Evolutionary conservation across 2,888 invertebrate genomes (phyloP).

Genomic region (Napeogenes inachia): DNA sequence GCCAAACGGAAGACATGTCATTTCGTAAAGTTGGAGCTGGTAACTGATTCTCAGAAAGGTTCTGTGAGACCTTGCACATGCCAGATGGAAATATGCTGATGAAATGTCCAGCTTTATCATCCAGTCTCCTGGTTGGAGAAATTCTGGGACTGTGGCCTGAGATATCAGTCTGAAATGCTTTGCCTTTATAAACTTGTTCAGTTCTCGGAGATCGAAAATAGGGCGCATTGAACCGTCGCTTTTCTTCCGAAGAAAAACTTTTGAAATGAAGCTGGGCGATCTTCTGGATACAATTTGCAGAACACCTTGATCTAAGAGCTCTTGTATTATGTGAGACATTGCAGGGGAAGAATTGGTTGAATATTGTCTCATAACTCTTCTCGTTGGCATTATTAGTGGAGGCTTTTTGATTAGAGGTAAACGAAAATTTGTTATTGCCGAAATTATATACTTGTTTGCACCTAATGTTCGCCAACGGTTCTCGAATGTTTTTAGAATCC

Average conservation of each 20-base stretch:
- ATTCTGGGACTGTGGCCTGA: no score
- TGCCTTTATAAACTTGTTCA: no score
- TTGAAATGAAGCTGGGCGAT: slow-evolving; percentile 23
- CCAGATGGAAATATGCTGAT: no score
- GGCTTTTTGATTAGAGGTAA: slow-evolving; percentile 16
- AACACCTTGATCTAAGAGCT: slow-evolving; percentile 17
- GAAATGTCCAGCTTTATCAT: no score
- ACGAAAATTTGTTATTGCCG: slow-evolving; percentile 13
- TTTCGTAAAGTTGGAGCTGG: no score
- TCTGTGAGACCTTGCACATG: no score
- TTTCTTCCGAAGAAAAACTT: slow-evolving; percentile 32
- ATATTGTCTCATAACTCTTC: slow-evolving; percentile 9
- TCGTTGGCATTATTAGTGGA: slow-evolving; percentile 8
- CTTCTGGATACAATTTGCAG: slow-evolving; percentile 11
- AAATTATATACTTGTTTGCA: slow-evolving; percentile 21
- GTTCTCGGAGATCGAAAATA: slow-evolving; percentile 33
- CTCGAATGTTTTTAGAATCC: slow-evolving; percentile 1
- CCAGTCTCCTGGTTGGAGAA: no score
- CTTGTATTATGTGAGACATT: slow-evolving; percentile 3
- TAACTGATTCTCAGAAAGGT: no score
- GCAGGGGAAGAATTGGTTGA: slow-evolving; percentile 12
- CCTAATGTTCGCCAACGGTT: slow-evolving; percentile 19
- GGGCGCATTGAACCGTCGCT: slow-evolving; percentile 30
- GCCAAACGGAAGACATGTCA: background rate
- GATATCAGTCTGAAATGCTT: no score